These are phyloP conservation scores for Lycia hirtaria DNA, from an alignment of 2,888 invertebrate species.

Conservation along the genomic window DNA sequence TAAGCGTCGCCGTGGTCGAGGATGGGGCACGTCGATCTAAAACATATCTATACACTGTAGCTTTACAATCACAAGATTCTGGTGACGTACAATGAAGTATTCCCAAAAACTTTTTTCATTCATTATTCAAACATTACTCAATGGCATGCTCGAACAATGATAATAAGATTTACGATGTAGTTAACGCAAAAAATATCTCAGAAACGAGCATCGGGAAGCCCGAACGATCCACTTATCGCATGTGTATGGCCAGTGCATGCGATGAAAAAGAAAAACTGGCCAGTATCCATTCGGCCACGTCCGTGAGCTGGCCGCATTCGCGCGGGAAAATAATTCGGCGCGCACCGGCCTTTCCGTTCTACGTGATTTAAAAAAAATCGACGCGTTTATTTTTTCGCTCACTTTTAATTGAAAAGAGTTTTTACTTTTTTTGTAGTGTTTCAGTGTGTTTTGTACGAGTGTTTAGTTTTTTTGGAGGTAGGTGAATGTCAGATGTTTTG, in stretches of 20 bases:
- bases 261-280: background rate
- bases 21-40: too few species aligned
- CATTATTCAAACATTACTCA: too few species aligned
- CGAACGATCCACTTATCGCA: conserved; percentile 13
- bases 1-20: too few species aligned
- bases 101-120: too few species aligned
- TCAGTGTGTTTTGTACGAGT: conserved; percentile 31
- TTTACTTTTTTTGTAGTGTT: conserved; percentile 12
- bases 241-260: conserved; percentile 12
- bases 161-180: background rate
- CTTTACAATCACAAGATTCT: too few species aligned
- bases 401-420: conserved; percentile 5
- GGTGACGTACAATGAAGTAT: too few species aligned
- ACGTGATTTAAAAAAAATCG: background rate
- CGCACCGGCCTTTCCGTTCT: conserved; percentile 14
- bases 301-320: conserved; percentile 31
- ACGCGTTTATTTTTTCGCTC: conserved; percentile 19
- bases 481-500: conserved; percentile 35
- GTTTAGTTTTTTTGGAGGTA: conserved; percentile 31
- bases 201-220: conserved; percentile 22
- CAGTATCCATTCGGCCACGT: conserved; percentile 37
- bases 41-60: too few species aligned
- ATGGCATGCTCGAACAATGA: too few species aligned
- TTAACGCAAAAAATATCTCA: conserved; percentile 19
- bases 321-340: conserved; percentile 24